Base-by-base conservation (phyloP, 1,140 invertebrate species). In the Bombus superbus region DNA sequence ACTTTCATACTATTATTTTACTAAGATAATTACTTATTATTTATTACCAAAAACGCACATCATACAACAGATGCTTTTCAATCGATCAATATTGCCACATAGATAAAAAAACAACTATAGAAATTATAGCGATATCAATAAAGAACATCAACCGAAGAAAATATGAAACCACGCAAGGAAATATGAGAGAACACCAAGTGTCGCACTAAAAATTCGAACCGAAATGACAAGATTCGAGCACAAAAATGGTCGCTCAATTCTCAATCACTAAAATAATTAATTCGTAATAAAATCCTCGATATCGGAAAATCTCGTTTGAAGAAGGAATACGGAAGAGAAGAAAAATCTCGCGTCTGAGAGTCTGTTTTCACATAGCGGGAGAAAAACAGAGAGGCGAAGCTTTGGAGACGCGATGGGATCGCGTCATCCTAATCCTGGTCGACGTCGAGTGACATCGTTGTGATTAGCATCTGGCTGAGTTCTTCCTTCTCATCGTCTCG, bases 371-470 rank as follows among this genome's bases (percentile, higher is more conserved):
- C 64, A 3, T 35, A 69, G 78, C 44, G 13, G 59, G 28, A 25
- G 13, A 57, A 35, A 79, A 47, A 22, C 32, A 28, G 32, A 64
- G 42, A 40, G 22, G 47, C 9, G 25, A 62, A 35, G 32, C 25
- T 28, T 9, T 13, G 22, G 22, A 18, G 25, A 59, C 53, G 53
- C 53, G 66, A 85, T 80, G 68, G 72, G 53, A 69, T 15, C 64
- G 42, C 38, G 40, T 75, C 28, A 25, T 82, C 59, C 57, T 78
- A 38, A 80, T 69, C 42, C 28, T 59, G 64, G 8, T 38, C 11
- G 47, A 78, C 74, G 47, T n/a, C 74, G 74, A 32, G 42, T n/a
- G 73, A 53, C 69, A 62, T 74, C 69, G 53, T 74, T 64, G n/a
- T 69, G 53, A 73, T 62, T 81, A 73, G n/a, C 28, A 25, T 4